A percentile compares a stretch with the other conserved stretches of the same genome.
phyloP scores from a whole-genome alignment of 2,888 invertebrate species.

The Myopa tessellatipennis region DNA sequence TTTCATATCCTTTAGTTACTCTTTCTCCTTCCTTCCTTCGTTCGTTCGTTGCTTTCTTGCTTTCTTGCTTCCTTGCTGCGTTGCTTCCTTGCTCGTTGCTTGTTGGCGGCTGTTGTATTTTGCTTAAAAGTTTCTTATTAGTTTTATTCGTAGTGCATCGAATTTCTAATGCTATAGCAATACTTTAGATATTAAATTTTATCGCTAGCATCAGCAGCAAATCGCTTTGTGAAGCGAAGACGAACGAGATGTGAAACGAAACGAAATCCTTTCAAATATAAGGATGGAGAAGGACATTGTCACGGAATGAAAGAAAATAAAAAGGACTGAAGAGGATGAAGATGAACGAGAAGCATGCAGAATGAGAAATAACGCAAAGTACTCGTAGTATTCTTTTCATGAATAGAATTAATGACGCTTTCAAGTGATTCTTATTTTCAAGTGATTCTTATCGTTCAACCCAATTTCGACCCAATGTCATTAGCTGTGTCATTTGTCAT shows the following conservation, averaged over 20 bases:
- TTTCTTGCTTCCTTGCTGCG: not conserved
- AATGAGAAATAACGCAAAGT: too few relatives aligned
- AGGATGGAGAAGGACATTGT: not conserved
- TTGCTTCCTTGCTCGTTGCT: not conserved
- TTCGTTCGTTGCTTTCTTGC: not conserved
- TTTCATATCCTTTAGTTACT: not conserved
- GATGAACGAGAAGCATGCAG: too few relatives aligned
- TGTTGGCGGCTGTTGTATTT: constrained; percentile 4
- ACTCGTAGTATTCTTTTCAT: too few relatives aligned
- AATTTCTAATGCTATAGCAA: not conserved
- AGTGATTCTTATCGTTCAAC: too few relatives aligned
- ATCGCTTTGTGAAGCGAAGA: not conserved
- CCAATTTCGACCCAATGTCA: too few relatives aligned
- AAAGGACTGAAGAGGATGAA: not conserved
- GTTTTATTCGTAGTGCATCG: not conserved
- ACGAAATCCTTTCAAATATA: not conserved
- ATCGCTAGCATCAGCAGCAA: constrained; percentile 2
- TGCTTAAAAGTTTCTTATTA: not conserved
- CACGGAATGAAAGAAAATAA: not conserved
- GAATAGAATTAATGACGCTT: too few relatives aligned
- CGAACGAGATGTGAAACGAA: not conserved
- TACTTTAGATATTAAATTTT: not conserved
- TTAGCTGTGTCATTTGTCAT: too few relatives aligned
- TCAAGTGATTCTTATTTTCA: too few relatives aligned
- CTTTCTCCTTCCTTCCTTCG: not conserved